Conservation (phyloP, 2,888 invertebrate genomes). For the Temnothorax ravouxi region DNA sequence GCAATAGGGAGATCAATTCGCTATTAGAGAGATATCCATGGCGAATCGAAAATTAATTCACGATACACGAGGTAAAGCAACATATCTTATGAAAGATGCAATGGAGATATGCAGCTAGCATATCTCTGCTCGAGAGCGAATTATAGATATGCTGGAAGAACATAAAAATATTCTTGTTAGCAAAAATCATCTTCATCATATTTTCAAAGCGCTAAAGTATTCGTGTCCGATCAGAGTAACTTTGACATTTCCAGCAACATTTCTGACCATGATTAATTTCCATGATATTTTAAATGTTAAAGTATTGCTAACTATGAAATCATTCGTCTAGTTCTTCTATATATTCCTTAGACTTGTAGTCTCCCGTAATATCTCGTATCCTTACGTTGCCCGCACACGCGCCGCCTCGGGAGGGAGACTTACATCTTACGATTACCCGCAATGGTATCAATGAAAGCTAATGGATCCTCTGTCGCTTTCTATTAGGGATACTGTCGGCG, state of each 20-base stretch:
- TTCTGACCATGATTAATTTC: background rate
- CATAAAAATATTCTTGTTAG: background rate
- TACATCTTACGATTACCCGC: constrained; percentile 44
- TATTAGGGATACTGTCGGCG: constrained; percentile 69
- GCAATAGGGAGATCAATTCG: constrained; percentile 26
- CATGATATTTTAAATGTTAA: background rate
- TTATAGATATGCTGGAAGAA: background rate
- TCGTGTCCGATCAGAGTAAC: background rate
- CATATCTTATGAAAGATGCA: background rate
- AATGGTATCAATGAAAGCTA: constrained; percentile 71
- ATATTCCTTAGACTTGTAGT: background rate
- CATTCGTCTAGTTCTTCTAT: background rate
- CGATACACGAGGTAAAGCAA: constrained; percentile 26
- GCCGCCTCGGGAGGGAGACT: constrained; percentile 8
- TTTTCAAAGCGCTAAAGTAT: background rate
- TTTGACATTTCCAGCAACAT: background rate
- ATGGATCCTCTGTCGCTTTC: constrained; percentile 75
- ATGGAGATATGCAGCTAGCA: background rate
- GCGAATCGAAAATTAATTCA: constrained; percentile 28
- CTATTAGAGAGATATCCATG: constrained; percentile 33
- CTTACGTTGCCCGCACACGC: background rate
- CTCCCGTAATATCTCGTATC: background rate
- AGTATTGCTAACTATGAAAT: background rate
- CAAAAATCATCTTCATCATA: background rate
- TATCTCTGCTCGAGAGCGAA: background rate